Evolutionary conservation across 2,888 invertebrate species (phyloP), one percentile per base, ranked within the genome.

Genomic region (Masnerella sp.): DNA sequence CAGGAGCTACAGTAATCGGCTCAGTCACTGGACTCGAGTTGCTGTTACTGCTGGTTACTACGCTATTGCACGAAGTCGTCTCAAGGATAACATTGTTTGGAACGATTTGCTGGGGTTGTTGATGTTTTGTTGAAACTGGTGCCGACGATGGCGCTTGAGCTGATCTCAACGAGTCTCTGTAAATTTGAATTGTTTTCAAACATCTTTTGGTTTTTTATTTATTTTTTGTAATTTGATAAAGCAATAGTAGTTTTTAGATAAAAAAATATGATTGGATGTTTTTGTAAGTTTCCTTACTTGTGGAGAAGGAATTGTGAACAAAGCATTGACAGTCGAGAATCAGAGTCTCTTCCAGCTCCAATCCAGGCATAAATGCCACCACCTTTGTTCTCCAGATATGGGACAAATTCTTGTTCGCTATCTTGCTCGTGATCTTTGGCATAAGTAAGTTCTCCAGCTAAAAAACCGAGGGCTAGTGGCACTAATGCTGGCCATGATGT

Each of bases 271-370:
- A 12, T 14, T 14, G 32, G 32, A 38, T n/a, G n/a, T 25, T 7
- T 25, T 25, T 7, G 25, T 25, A 25, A 25, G 38, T 14, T 34
- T 25, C 18, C 74, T 32, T 80, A 86, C 86, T 83, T 83, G 40
- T 93, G 91, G 22, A 92, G 90, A 76, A 96, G 88, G 95, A 97
- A 97, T 78, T 93, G 92, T 71, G 92, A 91, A 82, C 94, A 96
- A 56, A 97, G 88, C 2, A 92, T 90, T 3, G 91, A 89, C 9
- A 97, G 88, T 34, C 94, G 91, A 2, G 92, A 90, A 86, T 97
- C 97, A 1, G 95, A 93, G 85, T 98, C 97, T 3, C 97, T 90
- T 0, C 97, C 97, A 4, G 96, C 96, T 1, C 97, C 97, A 71
- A 97, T 97, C 98, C 98, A 98, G 82, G 95, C 94, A 87, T 95